Conservation (phyloP, 1,140 invertebrate species). For the Zeugodacus cucurbitae region DNA sequence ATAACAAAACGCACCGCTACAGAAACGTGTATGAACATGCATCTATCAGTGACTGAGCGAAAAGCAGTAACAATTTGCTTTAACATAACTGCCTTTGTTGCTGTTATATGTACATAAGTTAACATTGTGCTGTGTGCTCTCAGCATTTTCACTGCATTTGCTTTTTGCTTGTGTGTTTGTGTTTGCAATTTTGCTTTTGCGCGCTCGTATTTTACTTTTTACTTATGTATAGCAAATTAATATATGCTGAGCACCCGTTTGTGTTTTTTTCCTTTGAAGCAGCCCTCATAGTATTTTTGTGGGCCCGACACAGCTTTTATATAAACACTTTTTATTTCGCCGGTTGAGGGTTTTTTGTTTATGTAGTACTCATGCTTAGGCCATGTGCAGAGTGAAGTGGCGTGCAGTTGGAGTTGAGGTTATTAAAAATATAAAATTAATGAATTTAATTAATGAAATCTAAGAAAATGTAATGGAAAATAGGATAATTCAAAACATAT, state of each 20-base stretch:
- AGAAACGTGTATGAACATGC: background rate
- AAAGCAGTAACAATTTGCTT: background rate
- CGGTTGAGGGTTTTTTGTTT: background rate
- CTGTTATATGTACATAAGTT: background rate
- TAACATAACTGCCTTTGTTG: too few species aligned
- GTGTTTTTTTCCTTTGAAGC: too few species aligned
- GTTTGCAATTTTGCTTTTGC: background rate
- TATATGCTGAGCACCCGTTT: background rate
- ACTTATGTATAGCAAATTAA: background rate
- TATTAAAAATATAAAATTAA: too few species aligned
- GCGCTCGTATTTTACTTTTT: background rate
- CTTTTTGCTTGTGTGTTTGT: too few species aligned
- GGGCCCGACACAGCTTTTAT: background rate
- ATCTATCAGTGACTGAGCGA: background rate
- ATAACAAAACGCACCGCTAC: background rate
- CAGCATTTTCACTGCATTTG: background rate
- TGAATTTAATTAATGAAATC: too few species aligned
- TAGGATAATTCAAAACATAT: too few species aligned
- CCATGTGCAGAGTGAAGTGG: too few species aligned
- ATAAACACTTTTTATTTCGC: constrained; percentile 2
- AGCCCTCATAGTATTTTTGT: background rate
- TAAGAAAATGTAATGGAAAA: too few species aligned
- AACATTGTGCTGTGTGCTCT: background rate
- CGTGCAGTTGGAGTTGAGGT: too few species aligned
- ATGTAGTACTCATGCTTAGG: background rate